A percentile compares a stretch with the other conserved stretches of the same genome.
These are phyloP conservation scores for Sceliomorpha sp. DNA, from an alignment of 2,888 invertebrate species.

Conservation along the genomic window DNA sequence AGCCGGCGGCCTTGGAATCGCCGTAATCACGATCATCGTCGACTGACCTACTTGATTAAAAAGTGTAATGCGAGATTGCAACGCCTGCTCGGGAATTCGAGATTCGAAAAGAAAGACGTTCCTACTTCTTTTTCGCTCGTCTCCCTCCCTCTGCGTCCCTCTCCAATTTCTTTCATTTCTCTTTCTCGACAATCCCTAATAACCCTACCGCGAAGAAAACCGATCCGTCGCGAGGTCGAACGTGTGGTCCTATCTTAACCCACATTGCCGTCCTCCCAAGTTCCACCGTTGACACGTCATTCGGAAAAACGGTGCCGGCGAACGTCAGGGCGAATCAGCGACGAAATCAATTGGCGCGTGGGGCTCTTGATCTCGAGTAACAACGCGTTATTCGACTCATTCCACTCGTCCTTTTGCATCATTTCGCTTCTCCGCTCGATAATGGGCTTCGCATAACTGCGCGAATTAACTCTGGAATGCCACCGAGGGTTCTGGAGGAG, in stretches of 20 bases:
- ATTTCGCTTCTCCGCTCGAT: neutral
- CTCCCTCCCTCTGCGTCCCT: constrained; percentile 7
- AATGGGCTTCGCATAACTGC: too few relatives aligned
- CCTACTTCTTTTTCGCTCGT: constrained; percentile 12
- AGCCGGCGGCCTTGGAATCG: constrained; percentile 66
- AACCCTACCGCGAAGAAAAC: constrained; percentile 36
- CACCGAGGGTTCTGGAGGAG: too few relatives aligned
- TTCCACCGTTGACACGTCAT: constrained; percentile 36
- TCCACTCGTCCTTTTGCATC: constrained; percentile 1
- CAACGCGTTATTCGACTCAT: constrained; percentile 10
- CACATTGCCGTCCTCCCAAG: too few relatives aligned
- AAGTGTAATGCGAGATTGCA: constrained; percentile 54
- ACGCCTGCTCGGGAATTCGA: constrained; percentile 44
- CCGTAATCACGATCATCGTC: constrained; percentile 65
- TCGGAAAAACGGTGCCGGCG: constrained; percentile 39
- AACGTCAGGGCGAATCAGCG: constrained; percentile 43
- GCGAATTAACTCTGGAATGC: too few relatives aligned
- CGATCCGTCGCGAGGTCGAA: constrained; percentile 22
- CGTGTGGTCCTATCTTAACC: constrained; percentile 37
- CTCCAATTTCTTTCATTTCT: constrained; percentile 17
- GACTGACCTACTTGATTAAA: constrained; percentile 70
- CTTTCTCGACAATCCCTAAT: constrained; percentile 4
- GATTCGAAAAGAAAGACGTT: constrained; percentile 35
- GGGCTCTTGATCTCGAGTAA: too few relatives aligned
- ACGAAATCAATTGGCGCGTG: constrained; percentile 46